Percentiles rank a stretch among this genome's conserved stretches.
Conservation (phyloP, 2,888 invertebrate genomes). For the Urechis unicinctus region DNA sequence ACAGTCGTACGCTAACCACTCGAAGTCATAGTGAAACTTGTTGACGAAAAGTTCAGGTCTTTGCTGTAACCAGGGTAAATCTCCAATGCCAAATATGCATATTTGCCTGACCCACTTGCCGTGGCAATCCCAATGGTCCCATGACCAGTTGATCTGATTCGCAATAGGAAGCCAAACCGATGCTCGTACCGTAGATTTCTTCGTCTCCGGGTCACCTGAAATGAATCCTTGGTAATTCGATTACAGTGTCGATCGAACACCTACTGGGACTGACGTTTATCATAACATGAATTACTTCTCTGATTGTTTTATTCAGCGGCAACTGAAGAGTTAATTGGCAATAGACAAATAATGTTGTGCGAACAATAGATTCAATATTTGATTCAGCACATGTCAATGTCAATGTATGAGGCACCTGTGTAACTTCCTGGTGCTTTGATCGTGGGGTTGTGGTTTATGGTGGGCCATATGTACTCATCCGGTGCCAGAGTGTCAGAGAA, state of each 20-base stretch:
- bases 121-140: slow-evolving; percentile 22
- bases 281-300: too few species aligned
- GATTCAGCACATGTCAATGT: too few species aligned
- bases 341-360: too few species aligned
- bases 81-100: slow-evolving; percentile 39
- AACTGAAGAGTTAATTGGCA: too few species aligned
- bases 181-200: slow-evolving; percentile 14
- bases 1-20: slow-evolving; percentile 16
- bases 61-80: slow-evolving; percentile 24
- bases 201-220: slow-evolving; percentile 19
- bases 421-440: slow-evolving; percentile 18
- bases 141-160: slow-evolving; percentile 15
- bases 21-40: slow-evolving; percentile 27
- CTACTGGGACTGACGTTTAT: too few species aligned
- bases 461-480: slow-evolving; percentile 21
- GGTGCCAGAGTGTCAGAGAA: slow-evolving; percentile 16
- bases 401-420: too few species aligned
- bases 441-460: slow-evolving; percentile 19
- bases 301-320: too few species aligned
- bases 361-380: too few species aligned
- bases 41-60: slow-evolving; percentile 40
- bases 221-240: not conserved
- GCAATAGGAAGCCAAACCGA: slow-evolving; percentile 11
- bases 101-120: slow-evolving; percentile 33
- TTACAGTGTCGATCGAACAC: too few species aligned